These are phyloP conservation scores for Achlya flavicornis DNA, from an alignment of 2,888 invertebrate genomes.

Conservation along the genomic window DNA sequence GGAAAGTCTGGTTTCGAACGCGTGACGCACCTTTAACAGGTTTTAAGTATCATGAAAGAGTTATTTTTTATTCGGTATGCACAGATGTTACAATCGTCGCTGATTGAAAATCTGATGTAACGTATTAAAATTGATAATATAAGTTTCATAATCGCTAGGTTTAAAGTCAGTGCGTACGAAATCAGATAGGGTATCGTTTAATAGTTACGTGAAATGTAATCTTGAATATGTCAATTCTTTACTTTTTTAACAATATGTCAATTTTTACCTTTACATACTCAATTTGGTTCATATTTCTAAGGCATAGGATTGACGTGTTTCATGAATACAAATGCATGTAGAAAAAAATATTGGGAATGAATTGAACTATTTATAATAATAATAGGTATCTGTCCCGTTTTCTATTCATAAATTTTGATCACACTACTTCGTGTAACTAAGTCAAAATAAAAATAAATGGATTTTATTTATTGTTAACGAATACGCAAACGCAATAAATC, in stretches of 20 bases:
- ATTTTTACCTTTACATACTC: slow-evolving; percentile 35
- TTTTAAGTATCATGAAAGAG: background rate
- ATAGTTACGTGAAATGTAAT: slow-evolving; percentile 25
- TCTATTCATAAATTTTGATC: slow-evolving; percentile 58
- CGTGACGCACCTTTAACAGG: slow-evolving; percentile 16
- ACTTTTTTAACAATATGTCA: slow-evolving; percentile 40
- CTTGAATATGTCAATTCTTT: slow-evolving; percentile 46
- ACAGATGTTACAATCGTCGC: background rate
- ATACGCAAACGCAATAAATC: background rate
- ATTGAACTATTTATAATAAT: slow-evolving; percentile 45
- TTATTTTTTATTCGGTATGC: background rate
- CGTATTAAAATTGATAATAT: background rate
- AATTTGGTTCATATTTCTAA: slow-evolving; percentile 10
- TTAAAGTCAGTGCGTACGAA: slow-evolving; percentile 39
- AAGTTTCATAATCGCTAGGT: slow-evolving; percentile 31
- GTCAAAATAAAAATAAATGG: slow-evolving; percentile 28
- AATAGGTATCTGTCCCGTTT: slow-evolving; percentile 64
- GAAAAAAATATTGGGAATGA: slow-evolving; percentile 44
- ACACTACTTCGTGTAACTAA: slow-evolving; percentile 59
- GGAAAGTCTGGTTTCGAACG: slow-evolving; percentile 58
- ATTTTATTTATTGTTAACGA: slow-evolving; percentile 35
- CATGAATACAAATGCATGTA: slow-evolving; percentile 48
- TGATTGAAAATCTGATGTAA: background rate
- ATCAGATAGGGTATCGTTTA: slow-evolving; percentile 10
- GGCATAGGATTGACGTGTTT: slow-evolving; percentile 60